These are phyloP conservation scores for Fregetta grallaria DNA, from an alignment of 2,113 vertebrate genomes.

Conservation along the genomic window DNA sequence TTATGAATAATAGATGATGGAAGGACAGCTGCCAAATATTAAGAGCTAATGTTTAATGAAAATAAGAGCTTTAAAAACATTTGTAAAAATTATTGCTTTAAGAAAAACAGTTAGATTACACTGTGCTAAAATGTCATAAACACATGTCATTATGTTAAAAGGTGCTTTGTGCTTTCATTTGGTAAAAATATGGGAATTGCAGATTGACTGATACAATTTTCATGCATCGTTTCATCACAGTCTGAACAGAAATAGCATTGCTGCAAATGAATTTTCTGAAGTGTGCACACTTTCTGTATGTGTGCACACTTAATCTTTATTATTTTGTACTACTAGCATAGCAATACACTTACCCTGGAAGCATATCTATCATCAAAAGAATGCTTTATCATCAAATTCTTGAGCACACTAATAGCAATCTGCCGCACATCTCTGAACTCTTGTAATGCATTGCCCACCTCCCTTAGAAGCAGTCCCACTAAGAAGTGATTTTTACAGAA, in stretches of 20 bases:
- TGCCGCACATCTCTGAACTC: conserved; percentile 92
- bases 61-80: not conserved
- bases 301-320: not conserved
- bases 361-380: conserved; percentile 93
- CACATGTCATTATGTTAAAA: not conserved
- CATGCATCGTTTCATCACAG: not conserved
- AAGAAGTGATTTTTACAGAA: conserved; percentile 98
- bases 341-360: conserved; percentile 80
- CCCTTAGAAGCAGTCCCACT: conserved; percentile 91
- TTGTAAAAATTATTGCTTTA: not conserved
- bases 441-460: conserved; percentile 89
- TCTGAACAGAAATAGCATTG: not conserved
- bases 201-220: not conserved
- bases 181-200: not conserved
- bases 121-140: not conserved
- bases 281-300: not conserved
- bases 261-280: not conserved
- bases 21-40: not conserved
- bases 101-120: not conserved
- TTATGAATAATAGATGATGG: not conserved
- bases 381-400: conserved; percentile 97
- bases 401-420: conserved; percentile 91
- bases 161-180: not conserved
- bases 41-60: not conserved
- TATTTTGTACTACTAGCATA: not conserved